Evolutionary conservation across 2,797 vertebrate genomes (phyloP).

Genomic region (Valencia hispanica): DNA sequence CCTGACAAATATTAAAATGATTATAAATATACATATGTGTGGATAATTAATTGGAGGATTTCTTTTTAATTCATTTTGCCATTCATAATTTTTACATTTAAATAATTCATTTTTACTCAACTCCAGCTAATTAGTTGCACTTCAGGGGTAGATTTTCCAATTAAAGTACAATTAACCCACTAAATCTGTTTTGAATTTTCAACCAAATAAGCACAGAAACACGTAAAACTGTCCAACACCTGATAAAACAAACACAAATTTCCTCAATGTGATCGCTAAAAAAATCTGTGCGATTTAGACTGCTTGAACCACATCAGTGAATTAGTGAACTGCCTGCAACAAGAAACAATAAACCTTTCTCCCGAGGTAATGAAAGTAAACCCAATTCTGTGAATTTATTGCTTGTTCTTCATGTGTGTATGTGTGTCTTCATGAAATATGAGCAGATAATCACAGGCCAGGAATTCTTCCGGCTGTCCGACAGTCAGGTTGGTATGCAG

Average conservation of each 20-base stretch:
- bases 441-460: slow-evolving; percentile 72
- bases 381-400: slow-evolving; percentile 64
- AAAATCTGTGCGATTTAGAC: slow-evolving; percentile 61
- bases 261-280: slow-evolving; percentile 49
- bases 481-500: slow-evolving; percentile 64
- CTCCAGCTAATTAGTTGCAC: slow-evolving; percentile 12
- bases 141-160: slow-evolving; percentile 44
- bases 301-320: slow-evolving; percentile 57
- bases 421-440: slow-evolving; percentile 62
- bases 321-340: slow-evolving; percentile 56
- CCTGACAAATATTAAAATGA: slow-evolving; percentile 17
- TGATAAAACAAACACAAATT: slow-evolving; percentile 41
- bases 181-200: slow-evolving; percentile 44
- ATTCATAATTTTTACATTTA: slow-evolving; percentile 32
- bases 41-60: slow-evolving; percentile 32
- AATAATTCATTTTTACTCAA: neutral
- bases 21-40: slow-evolving; percentile 36
- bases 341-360: slow-evolving; percentile 69
- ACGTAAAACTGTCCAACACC: slow-evolving; percentile 13
- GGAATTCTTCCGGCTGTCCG: slow-evolving; percentile 65
- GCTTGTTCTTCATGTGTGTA: slow-evolving; percentile 18
- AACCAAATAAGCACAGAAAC: slow-evolving; percentile 11
- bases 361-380: slow-evolving; percentile 61
- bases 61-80: slow-evolving; percentile 33
- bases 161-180: slow-evolving; percentile 47